Percentiles rank a stretch among this genome's conserved stretches.
Conservation (phyloP, 2,113 vertebrate species). For the Mesoclemmys tuberculata region DNA sequence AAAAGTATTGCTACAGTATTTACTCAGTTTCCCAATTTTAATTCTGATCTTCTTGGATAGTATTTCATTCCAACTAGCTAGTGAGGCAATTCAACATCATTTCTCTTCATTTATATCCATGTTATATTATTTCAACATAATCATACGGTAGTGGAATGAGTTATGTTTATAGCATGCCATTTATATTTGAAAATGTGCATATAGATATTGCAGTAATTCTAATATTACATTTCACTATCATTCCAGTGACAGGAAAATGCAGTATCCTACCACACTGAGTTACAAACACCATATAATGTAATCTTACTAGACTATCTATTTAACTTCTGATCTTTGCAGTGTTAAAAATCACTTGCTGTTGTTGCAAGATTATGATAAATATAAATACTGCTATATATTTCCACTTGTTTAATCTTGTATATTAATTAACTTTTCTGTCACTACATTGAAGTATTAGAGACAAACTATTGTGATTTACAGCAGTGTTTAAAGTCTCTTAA, state of each 20-base stretch:
- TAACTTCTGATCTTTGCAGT: slow-evolving; percentile 55
- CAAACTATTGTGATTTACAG: slow-evolving; percentile 30
- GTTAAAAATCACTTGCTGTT: slow-evolving; percentile 66
- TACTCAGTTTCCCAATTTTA: slow-evolving; percentile 77
- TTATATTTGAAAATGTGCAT: slow-evolving; percentile 78
- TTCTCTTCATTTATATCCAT: slow-evolving; percentile 77
- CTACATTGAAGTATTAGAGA: slow-evolving; percentile 55
- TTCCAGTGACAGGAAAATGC: slow-evolving; percentile 72
- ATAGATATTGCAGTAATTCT: slow-evolving; percentile 75
- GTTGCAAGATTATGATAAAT: slow-evolving; percentile 53
- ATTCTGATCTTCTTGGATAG: slow-evolving; percentile 66
- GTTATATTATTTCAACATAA: slow-evolving; percentile 83
- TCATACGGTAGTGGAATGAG: slow-evolving; percentile 67
- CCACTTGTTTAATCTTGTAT: slow-evolving; percentile 55
- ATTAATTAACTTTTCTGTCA: slow-evolving; percentile 52
- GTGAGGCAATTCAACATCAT: slow-evolving; percentile 65
- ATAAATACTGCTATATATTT: slow-evolving; percentile 53
- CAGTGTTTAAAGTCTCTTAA: slow-evolving; percentile 40
- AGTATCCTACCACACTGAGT: slow-evolving; percentile 63
- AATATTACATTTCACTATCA: slow-evolving; percentile 70
- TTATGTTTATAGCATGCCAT: slow-evolving; percentile 76
- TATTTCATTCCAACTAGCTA: slow-evolving; percentile 55
- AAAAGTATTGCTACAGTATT: slow-evolving; percentile 74
- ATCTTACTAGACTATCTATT: slow-evolving; percentile 68
- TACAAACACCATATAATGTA: slow-evolving; percentile 68